A percentile compares a stretch with the other conserved stretches of the same genome.
These are phyloP conservation scores for Fabriciana adippe DNA, from an alignment of 2,888 invertebrate species.

Conservation along the genomic window DNA sequence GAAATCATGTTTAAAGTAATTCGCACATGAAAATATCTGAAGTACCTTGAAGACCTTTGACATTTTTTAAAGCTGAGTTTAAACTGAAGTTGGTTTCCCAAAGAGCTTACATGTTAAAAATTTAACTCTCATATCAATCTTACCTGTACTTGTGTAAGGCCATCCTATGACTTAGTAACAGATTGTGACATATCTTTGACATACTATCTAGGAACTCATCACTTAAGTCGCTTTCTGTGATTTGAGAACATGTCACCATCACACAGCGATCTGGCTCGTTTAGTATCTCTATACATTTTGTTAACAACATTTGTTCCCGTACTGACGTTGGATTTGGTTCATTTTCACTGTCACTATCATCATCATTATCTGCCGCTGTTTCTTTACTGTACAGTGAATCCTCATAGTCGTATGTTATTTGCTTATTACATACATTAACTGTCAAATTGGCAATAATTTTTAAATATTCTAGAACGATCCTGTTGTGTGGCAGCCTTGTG, in stretches of 20 bases:
- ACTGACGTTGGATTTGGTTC: constrained; percentile 75
- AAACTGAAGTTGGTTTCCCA: too few species aligned
- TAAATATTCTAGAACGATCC: constrained; percentile 66
- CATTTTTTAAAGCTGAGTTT: too few species aligned
- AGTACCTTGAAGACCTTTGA: too few species aligned
- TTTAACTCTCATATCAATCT: constrained; percentile 28
- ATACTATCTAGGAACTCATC: constrained; percentile 84
- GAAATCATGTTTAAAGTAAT: too few species aligned
- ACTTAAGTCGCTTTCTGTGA: constrained; percentile 77
- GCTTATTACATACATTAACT: constrained; percentile 71
- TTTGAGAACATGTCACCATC: constrained; percentile 69
- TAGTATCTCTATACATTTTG: constrained; percentile 84
- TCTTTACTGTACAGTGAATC: constrained; percentile 76
- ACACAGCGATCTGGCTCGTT: constrained; percentile 81
- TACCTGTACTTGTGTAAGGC: constrained; percentile 93
- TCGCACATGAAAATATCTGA: too few species aligned
- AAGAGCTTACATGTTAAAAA: too few species aligned
- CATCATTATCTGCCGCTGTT: constrained; percentile 77
- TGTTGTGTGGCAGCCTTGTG: constrained; percentile 81
- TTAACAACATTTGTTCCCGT: constrained; percentile 73
- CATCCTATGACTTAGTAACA: constrained; percentile 90
- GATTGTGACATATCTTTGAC: constrained; percentile 91
- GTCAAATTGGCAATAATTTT: constrained; percentile 73
- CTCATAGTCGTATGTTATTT: constrained; percentile 69
- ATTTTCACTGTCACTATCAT: constrained; percentile 82